Base-by-base conservation (phyloP, 2,888 invertebrate species). In the Hyalella azteca region DNA sequence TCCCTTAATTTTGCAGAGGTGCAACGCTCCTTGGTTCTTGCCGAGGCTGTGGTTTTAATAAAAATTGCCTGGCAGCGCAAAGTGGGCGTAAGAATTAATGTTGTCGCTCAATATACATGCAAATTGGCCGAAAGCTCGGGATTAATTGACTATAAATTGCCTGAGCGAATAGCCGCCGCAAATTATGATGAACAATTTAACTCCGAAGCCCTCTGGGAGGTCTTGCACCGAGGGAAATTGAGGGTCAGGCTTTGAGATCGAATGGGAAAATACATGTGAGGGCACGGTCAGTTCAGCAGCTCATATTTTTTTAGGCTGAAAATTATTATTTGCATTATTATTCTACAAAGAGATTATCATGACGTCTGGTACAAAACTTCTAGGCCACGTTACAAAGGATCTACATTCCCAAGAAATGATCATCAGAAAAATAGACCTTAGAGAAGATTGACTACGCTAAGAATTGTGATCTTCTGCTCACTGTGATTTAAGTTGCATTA, bases 31-130 rank as follows among this genome's bases (percentile, higher is more conserved):
- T 9, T 54, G 54, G 26, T 4, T 19, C 54, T 11, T 29, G 22
- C 26, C 11, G 26, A 22, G 3, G 54, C 54, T 1, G 54, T 29
- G 26, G 54, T 26, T 54, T 54, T 11, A 54, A 26, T 26, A 54
- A 54, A 54, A 29, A 7, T 3, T 22, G 22, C 29, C 54, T 54
- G 22, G 54, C 22, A 5, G 39, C 7, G 39, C 66, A 66, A 66
- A 66, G 36, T 66, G 15, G 66, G 66, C 1, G 66, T 66, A 32
- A 66, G 66, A 66, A 66, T 66, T 66, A 66, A 66, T 66, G 66
- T 36, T 66, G 66, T 66, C 66, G 66, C 66, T 66, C 66, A 66
- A 66, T 66, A 66, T 66, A 66, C 66, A 66, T 66, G 66, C 66
- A 66, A 66, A 66, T 66, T 36, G 66, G 66, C 36, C 66, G 66